Evolutionary conservation across 2,888 invertebrate genomes (phyloP).

Genomic region (Noctua janthe): DNA sequence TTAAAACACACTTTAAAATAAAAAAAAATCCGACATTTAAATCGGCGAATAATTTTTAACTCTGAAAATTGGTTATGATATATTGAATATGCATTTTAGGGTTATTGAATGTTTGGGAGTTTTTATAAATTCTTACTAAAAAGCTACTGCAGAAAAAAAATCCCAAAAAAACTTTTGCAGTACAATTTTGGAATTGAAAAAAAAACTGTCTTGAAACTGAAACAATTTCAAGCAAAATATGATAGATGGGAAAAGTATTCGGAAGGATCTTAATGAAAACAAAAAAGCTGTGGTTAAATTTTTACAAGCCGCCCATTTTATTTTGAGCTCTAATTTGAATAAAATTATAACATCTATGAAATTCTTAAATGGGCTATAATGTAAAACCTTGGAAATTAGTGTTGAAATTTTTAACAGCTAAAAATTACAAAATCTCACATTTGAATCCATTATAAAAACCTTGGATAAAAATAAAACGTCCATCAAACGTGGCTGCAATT

Average conservation of each 20-base stretch:
- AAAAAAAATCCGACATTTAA: conserved; percentile 30
- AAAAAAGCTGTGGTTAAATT: not conserved
- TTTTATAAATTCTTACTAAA: not conserved
- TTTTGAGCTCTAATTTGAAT: not conserved
- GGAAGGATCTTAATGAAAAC: not conserved
- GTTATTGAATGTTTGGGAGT: not conserved
- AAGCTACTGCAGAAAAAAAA: not conserved
- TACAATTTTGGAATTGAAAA: not conserved
- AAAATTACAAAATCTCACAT: conserved; percentile 61
- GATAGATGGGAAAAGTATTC: not conserved
- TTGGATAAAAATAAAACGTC: conserved; percentile 56
- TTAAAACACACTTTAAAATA: conserved; percentile 52
- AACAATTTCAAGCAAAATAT: not conserved
- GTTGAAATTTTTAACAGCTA: conserved; percentile 57
- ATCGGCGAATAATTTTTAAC: conserved; percentile 22
- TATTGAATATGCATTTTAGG: conserved; percentile 19
- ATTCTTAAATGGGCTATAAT: conserved; percentile 49
- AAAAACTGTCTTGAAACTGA: not conserved
- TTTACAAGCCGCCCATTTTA: not conserved
- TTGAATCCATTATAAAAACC: conserved; percentile 58
- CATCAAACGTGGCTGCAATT: conserved; percentile 45
- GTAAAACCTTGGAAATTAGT: conserved; percentile 60
- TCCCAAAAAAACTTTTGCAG: no score
- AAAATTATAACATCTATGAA: conserved; percentile 28
- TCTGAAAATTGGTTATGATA: not conserved